Base-by-base conservation (phyloP, 2,888 invertebrate genomes). In the Labia minor region DNA sequence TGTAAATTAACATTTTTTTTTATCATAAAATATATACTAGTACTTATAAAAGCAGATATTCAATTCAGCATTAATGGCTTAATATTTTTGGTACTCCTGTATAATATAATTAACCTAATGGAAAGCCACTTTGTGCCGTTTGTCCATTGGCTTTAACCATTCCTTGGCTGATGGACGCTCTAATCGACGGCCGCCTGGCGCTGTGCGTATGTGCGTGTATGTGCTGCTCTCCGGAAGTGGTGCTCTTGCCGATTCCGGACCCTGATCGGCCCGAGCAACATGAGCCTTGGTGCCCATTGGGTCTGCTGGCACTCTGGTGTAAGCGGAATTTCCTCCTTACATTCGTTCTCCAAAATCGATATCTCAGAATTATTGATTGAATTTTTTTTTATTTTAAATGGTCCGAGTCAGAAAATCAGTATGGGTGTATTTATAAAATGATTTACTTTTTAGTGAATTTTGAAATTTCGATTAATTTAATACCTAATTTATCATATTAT, bases 201-300 rank as follows among this genome's bases (percentile, higher is more conserved):
- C 33, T 33, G 33, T 33, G 33, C 33, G 49, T 49, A 14, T 49
- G 49, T 49, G 49, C 49, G 49, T 49, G 49, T 49, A 16, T 49
- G 49, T 49, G n/a, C 49, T 49, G 49, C 49, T 49, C 49, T 16
- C 49, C 49, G 49, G 49, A 49, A 14, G 66, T 64, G 78, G 83
- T 87, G 81, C 86, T 87, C 78, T 83, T 90, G 83, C 90, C 90
- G 79, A 83, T 90, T 81, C 89, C 90, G 80, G 87, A 90, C 81
- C 90, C 90, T 78, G 85, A 88, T 80, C 88, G 89, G 82, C 90
- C 90, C 78, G 88, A 88, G 82, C 89, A 91, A 86, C 91, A 91
- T 83, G 91, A 91, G 82, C 88, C 89, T 81, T 90, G 90, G 86
- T 91, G 91, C 83, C 89, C 90, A 79, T 85, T 90, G 81, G 75